Conservation (phyloP, 2,113 vertebrate genomes). For the Thalassoma bifasciatum region DNA sequence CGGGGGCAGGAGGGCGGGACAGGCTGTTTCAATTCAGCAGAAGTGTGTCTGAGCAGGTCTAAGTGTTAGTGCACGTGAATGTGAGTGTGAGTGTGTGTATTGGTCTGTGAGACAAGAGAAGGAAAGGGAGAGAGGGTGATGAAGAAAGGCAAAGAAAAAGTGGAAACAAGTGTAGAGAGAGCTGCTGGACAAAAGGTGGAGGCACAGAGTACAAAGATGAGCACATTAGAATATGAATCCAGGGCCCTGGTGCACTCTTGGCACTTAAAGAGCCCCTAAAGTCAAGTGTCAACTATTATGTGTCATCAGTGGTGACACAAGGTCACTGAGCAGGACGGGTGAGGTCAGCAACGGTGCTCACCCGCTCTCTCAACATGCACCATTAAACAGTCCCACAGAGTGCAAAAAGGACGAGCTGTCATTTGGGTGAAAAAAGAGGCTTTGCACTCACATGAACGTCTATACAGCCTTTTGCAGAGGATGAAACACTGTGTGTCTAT, state of each 20-base stretch:
- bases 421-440: constrained; percentile 57
- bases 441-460: constrained; percentile 49
- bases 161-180: constrained; percentile 54
- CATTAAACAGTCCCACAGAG: constrained; percentile 75
- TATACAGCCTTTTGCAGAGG: constrained; percentile 20
- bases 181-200: constrained; percentile 57
- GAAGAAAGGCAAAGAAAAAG: constrained; percentile 43
- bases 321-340: constrained; percentile 72
- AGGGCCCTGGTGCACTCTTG: constrained; percentile 52
- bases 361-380: constrained; percentile 69
- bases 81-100: constrained; percentile 38
- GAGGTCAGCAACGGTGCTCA: constrained; percentile 69
- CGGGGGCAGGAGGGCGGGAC: constrained; percentile 50
- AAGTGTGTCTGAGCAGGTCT: constrained; percentile 67
- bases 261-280: constrained; percentile 77
- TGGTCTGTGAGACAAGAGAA: constrained; percentile 40
- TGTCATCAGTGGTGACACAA: constrained; percentile 75
- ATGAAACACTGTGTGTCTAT: constrained; percentile 17
- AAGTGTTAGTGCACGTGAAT: constrained; percentile 34
- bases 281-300: constrained; percentile 81
- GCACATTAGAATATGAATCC: constrained; percentile 74
- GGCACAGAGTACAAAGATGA: constrained; percentile 61
- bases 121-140: constrained; percentile 16
- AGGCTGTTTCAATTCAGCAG: constrained; percentile 66
- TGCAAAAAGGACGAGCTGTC: constrained; percentile 65